Base-by-base conservation (phyloP, 2,113 vertebrate genomes). In the Myocastor coypus region DNA sequence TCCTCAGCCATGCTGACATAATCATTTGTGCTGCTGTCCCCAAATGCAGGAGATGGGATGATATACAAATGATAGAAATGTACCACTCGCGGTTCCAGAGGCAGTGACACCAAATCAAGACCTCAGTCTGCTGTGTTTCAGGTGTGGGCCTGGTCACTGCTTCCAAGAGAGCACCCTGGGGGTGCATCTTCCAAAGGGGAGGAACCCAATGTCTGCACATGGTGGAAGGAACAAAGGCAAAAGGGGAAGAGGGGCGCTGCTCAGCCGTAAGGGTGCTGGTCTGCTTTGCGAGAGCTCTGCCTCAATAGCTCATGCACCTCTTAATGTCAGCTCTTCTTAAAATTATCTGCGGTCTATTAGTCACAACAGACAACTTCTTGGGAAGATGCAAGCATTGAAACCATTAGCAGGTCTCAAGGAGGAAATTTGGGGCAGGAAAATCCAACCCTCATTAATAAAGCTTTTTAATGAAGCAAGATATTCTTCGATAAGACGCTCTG, bases 401-500 rank as follows among this genome's bases (percentile, higher is more conserved):
- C 42, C 12, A 26, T 78, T 32, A 63, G 11, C 40, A 71, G 34
- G 4, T 40, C 26, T 73, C 90, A 90, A 90, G 66, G 46, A 90
- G 34, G 55, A 80, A 90, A 87, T 34, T 81, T 34, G 71, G n/a
- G 1, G 52, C 30, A 92, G 50, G 40, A 82, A 95, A 82, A 17
- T 91, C 50, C 71, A 86, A 78, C 9, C 59, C 57, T 24, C 28
- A 83, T 73, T 71, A 80, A 89, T 82, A 71, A 92, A 92, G 83
- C 6, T 17, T 1, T 82, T 94, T 61, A 55, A 80, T 81, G 63
- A 92, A 73, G 59, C 19, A 69, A 83, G 57, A 37, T 69, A 83
- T 24, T 91, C 68, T 52, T 32, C 17, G 75, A 50, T 50, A 78
- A 71, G 8, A 17, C 73, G 30, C 46, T 77, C 42, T n/a, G 9